Evolutionary conservation across 2,888 invertebrate species (phyloP).

Genomic region (Teleiodes luculella): DNA sequence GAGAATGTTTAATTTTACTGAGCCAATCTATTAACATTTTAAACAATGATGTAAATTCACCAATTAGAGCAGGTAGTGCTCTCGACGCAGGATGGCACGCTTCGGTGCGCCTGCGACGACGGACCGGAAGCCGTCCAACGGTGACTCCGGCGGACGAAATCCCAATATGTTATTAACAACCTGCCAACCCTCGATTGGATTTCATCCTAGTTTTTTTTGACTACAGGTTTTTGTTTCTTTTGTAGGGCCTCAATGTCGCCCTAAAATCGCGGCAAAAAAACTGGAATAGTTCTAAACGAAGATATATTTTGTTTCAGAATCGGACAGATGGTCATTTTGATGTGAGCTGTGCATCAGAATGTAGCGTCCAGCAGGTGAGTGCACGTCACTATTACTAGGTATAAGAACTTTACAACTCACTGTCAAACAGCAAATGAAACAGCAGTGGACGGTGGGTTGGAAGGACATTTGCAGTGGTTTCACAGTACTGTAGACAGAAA

Average conservation of each 20-base stretch:
- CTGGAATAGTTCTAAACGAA: too few relatives aligned
- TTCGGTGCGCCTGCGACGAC: conserved; percentile 56
- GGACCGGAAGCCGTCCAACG: conserved; percentile 50
- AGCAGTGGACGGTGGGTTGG: too few relatives aligned
- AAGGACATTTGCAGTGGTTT: too few relatives aligned
- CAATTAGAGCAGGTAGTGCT: conserved; percentile 42
- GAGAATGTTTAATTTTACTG: too few relatives aligned
- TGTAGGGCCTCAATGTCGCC: not conserved
- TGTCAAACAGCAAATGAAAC: too few relatives aligned
- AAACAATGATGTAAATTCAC: conserved; percentile 8
- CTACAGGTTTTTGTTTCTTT: not conserved
- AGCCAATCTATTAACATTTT: too few relatives aligned
- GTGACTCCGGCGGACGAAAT: conserved; percentile 35
- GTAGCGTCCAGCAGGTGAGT: conserved; percentile 85
- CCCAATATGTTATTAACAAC: conserved; percentile 8
- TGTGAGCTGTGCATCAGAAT: conserved; percentile 83
- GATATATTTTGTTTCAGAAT: conserved; percentile 70
- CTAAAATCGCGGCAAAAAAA: too few relatives aligned
- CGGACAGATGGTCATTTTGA: conserved; percentile 84
- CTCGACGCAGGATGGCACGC: conserved; percentile 43
- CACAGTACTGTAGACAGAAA: too few relatives aligned
- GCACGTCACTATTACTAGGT: not conserved
- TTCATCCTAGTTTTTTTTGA: conserved; percentile 2
- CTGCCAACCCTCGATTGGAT: conserved; percentile 2
- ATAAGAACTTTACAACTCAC: too few relatives aligned